Evolutionary conservation across 2,113 vertebrate genomes (phyloP).

Genomic region (Oophaga pumilio): DNA sequence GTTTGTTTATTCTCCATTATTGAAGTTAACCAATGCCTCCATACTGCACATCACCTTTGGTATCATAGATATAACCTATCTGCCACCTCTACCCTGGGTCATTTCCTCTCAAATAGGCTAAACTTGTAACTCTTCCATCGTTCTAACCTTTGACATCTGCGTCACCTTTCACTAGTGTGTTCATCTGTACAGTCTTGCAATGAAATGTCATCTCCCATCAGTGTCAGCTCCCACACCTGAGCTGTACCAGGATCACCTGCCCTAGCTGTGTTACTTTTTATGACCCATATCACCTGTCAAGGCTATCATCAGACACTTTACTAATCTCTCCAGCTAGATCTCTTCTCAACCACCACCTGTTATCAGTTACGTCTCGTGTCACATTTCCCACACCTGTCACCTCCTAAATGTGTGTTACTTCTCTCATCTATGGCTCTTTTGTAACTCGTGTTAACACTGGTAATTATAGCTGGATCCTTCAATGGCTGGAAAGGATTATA

Average conservation of each 20-base stretch:
- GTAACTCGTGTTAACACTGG: constrained; percentile 24
- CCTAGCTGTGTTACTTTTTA: constrained; percentile 3
- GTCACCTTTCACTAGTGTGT: constrained; percentile 43
- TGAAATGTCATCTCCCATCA: background rate
- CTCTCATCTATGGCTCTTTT: constrained; percentile 33
- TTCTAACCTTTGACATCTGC: constrained; percentile 10
- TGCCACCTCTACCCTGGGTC: background rate
- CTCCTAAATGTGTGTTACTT: constrained; percentile 39
- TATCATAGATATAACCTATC: background rate
- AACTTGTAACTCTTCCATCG: constrained; percentile 14
- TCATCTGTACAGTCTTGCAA: background rate
- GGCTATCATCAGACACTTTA: constrained; percentile 35
- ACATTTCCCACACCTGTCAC: constrained; percentile 47
- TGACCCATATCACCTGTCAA: constrained; percentile 44
- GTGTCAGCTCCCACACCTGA: constrained; percentile 40
- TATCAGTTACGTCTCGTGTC: constrained; percentile 42
- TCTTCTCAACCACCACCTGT: constrained; percentile 18
- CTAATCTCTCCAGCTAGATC: constrained; percentile 41
- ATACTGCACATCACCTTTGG: background rate
- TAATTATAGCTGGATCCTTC: constrained; percentile 32
- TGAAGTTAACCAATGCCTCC: background rate
- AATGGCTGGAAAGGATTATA: constrained; percentile 27
- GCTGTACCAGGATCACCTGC: constrained; percentile 18
- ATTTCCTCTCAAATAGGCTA: background rate
- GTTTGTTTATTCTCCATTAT: background rate